Evolutionary conservation across 2,113 vertebrate species (phyloP).

Genomic region (Leptocoma aspasia): DNA sequence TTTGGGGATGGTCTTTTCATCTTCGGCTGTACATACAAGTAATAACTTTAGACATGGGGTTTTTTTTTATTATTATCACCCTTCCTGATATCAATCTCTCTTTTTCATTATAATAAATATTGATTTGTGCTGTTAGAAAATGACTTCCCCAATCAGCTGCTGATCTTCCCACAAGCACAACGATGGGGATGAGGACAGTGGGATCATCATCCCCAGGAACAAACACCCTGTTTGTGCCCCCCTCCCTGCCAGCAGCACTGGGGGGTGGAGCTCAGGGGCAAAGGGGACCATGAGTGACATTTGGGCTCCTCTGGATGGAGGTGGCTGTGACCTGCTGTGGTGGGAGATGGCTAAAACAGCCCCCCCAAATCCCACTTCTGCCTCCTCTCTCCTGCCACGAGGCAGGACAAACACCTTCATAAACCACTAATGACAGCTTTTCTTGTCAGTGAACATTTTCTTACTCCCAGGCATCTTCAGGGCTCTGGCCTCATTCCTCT

Average conservation of each 20-base stretch:
- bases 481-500: neutral
- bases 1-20: conserved; percentile 9
- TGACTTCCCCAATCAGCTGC: conserved; percentile 2
- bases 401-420: neutral
- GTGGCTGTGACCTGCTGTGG: neutral
- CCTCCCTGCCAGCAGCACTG: neutral
- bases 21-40: conserved; percentile 22
- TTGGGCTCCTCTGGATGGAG: neutral
- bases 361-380: neutral
- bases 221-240: neutral
- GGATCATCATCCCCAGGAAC: neutral
- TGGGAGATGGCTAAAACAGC: neutral
- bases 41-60: neutral
- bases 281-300: neutral
- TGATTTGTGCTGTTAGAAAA: conserved; percentile 59
- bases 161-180: neutral
- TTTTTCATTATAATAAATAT: conserved; percentile 60
- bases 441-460: neutral
- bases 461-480: neutral
- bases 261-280: neutral
- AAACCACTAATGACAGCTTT: neutral
- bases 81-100: conserved; percentile 41
- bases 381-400: neutral
- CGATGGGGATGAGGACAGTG: rapidly evolving
- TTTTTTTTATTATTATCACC: conserved; percentile 32